Conservation (phyloP, 2,888 invertebrate genomes). For the Phymatocera aterrima region DNA sequence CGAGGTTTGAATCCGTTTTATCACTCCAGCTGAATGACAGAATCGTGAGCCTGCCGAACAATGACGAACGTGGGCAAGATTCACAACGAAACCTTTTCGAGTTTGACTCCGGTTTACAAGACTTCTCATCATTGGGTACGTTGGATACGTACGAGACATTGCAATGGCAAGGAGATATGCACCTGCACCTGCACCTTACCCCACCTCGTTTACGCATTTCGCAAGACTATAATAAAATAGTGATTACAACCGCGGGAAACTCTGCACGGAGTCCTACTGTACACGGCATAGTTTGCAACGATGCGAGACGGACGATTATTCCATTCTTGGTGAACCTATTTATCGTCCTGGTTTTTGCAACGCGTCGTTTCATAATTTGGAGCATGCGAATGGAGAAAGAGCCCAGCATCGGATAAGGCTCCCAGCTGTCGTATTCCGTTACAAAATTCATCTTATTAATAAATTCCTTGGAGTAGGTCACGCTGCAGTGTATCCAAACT, state of each 20-base stretch:
- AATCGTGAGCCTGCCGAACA: slow-evolving; percentile 22
- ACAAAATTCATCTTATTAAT: neutral
- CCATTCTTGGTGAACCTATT: slow-evolving; percentile 1
- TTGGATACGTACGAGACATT: slow-evolving; percentile 16
- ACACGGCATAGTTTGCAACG: neutral
- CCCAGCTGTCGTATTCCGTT: neutral
- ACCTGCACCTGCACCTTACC: neutral
- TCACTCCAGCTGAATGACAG: slow-evolving; percentile 22
- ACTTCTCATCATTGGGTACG: neutral
- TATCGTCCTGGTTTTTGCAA: slow-evolving; percentile 9
- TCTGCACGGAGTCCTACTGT: neutral
- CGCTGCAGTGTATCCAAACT: no score
- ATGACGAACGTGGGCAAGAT: slow-evolving; percentile 37
- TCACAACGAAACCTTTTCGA: neutral
- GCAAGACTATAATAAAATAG: neutral
- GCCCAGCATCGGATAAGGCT: neutral
- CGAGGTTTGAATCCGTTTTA: slow-evolving; percentile 41
- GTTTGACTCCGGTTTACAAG: neutral
- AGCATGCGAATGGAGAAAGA: neutral
- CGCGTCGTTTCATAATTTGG: neutral
- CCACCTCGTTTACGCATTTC: neutral
- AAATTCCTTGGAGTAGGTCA: no score
- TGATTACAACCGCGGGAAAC: neutral
- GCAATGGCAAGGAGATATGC: neutral
- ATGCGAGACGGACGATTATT: neutral